Evolutionary conservation across 92 coral and sea anemone species (phyloP), one percentile per base, ranked within the genome.

Genomic region (Umimayanthus chanpuru): DNA sequence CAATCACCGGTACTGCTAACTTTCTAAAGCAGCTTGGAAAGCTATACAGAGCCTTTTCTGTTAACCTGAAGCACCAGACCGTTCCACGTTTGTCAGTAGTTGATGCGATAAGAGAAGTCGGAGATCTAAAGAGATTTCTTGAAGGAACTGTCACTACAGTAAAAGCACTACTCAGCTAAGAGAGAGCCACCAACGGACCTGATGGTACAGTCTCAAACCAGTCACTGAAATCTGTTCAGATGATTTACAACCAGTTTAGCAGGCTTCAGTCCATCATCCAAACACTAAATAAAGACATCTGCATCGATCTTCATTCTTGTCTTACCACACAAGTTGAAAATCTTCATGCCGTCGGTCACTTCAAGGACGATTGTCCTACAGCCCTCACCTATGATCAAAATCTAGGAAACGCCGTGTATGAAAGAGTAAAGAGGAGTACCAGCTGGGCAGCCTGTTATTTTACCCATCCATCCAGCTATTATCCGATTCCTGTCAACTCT

Each of bases 361-460:
- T 88, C 26, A 80, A 88, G 82, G 87, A 88, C 65, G 81, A 88
- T 40, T 88, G 47, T 65, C 81, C 90, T 41, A 80, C 86, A 29
- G 80, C 80, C 73, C 90, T 81, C 61, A 66, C 65, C 87, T 88
- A 66, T 81, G 87, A 87, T 30, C 87, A 82, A 77, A 88, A 88
- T 74, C 90, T 88, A n/a, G 91, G 81, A 81, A 81, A 88, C 82
- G 50, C 91, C 16, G 91, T 82, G 73, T 73, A 88, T 65, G 88
- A 88, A 82, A 82, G 88, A 56, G 75, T 85, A 73, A 70, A 89
- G 73, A 85, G 85, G 80, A 78, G 76, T 16, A 26, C 86, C 16
- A 78, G 23, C 78, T 89, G 91, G 88, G 88, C 91, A 83, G 88
- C 91, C 65, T 83, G 83, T 36, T 76, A 82, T 79, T 89, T 81